These are phyloP conservation scores for Capreolus pygargus DNA, from an alignment of 2,113 vertebrate species.

Conservation along the genomic window DNA sequence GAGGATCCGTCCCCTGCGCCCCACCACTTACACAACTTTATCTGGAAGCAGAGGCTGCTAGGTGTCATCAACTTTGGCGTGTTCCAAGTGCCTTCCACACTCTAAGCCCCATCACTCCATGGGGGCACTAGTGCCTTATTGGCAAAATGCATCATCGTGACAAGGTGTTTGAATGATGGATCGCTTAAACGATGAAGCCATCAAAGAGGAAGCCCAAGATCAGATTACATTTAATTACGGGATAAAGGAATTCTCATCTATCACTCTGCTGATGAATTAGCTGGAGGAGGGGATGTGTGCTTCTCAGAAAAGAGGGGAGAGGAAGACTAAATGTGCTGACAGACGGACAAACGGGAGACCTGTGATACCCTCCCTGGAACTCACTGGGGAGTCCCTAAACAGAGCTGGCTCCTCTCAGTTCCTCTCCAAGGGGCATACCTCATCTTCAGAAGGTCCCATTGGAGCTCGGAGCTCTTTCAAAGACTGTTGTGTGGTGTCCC, in stretches of 20 bases:
- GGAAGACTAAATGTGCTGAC: rapidly evolving
- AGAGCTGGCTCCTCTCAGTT: not conserved
- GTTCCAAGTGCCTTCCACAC: conserved; percentile 60
- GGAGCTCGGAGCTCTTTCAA: not conserved
- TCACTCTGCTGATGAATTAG: conserved; percentile 47
- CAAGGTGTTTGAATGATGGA: conserved; percentile 75
- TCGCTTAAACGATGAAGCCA: conserved; percentile 76
- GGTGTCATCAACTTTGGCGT: conserved; percentile 56
- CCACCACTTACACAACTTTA: not conserved
- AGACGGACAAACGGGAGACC: not conserved
- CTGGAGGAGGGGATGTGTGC: conserved; percentile 31
- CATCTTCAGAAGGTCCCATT: rapidly evolving
- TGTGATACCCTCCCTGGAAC: rapidly evolving
- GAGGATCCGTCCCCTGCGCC: not conserved
- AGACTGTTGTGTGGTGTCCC: no score
- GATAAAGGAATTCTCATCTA: conserved; percentile 65
- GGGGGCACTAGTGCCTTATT: conserved; percentile 61
- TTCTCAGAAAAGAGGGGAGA: not conserved
- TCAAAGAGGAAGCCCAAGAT: conserved; percentile 60
- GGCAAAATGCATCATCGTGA: conserved; percentile 77
- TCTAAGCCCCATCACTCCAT: conserved; percentile 51
- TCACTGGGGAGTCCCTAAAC: rapidly evolving
- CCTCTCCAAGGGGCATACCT: not conserved
- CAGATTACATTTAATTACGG: conserved; percentile 75
- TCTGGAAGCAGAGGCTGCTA: conserved; percentile 69